Evolutionary conservation across 2,888 invertebrate genomes (phyloP).

Genomic region (Ormyrus nitidulus): DNA sequence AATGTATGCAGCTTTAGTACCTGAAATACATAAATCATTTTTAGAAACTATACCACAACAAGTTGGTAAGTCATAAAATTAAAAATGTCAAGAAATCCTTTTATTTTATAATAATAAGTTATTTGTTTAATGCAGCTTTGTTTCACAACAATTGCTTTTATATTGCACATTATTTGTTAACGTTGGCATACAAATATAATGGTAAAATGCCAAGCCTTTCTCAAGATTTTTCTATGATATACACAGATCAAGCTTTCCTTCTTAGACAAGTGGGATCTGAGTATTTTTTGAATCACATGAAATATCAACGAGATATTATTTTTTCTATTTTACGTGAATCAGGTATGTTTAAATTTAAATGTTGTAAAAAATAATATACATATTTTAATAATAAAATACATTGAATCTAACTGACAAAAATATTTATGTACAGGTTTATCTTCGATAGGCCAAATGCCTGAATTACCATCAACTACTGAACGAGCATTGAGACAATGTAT

Average conservation of each 20-base stretch:
- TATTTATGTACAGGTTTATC: constrained; percentile 72
- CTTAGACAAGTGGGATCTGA: constrained; percentile 83
- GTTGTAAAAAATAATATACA: background rate
- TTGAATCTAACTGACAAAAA: constrained; percentile 1
- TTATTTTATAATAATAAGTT: constrained; percentile 1
- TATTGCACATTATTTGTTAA: constrained; percentile 84
- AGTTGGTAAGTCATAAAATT: constrained; percentile 79
- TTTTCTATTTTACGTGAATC: constrained; percentile 85
- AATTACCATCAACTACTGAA: constrained; percentile 80
- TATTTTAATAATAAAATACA: background rate
- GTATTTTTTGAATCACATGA: constrained; percentile 84
- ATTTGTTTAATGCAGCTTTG: constrained; percentile 78
- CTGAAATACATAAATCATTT: constrained; percentile 87
- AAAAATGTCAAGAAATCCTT: background rate
- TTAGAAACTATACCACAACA: constrained; percentile 92
- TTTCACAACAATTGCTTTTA: constrained; percentile 96
- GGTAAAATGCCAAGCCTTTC: constrained; percentile 79
- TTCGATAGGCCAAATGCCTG: constrained; percentile 76
- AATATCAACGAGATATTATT: constrained; percentile 85
- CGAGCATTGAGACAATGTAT: constrained; percentile 89
- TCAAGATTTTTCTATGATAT: constrained; percentile 79
- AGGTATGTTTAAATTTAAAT: constrained; percentile 75
- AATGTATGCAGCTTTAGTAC: constrained; percentile 86
- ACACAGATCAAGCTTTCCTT: constrained; percentile 82
- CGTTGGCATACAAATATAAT: constrained; percentile 83